Conservation (phyloP, 2,888 invertebrate species). For the Pollenia labialis region DNA sequence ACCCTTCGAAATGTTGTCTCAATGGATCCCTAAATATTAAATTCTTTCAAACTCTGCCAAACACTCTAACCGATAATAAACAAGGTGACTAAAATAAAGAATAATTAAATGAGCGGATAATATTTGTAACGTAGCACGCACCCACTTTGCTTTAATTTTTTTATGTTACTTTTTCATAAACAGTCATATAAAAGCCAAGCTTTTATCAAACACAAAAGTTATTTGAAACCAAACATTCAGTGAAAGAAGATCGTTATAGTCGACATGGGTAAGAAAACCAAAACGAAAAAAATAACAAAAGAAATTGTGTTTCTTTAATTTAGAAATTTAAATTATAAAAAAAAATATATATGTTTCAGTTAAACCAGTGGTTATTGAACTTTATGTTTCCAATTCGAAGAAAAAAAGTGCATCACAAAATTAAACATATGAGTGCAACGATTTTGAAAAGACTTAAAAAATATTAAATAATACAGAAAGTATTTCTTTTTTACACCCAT, state of each 20-base stretch:
- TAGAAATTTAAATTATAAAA: neutral
- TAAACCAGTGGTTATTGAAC: slow-evolving; percentile 62
- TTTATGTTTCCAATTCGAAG: slow-evolving; percentile 35
- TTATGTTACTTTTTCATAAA: slow-evolving; percentile 45
- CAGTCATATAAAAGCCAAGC: slow-evolving; percentile 60
- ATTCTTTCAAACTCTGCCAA: slow-evolving; percentile 30
- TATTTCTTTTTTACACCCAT: slow-evolving; percentile 5
- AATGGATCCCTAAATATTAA: neutral
- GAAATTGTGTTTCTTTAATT: slow-evolving; percentile 25
- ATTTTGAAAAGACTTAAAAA: slow-evolving; percentile 1
- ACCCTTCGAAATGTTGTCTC: neutral
- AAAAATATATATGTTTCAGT: slow-evolving; percentile 8
- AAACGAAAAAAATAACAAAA: slow-evolving; percentile 36
- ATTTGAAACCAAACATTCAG: slow-evolving; percentile 66
- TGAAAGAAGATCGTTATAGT: slow-evolving; percentile 69
- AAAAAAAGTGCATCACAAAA: slow-evolving; percentile 48
- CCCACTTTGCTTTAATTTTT: slow-evolving; percentile 58
- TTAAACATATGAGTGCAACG: slow-evolving; percentile 42
- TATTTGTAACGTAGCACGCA: slow-evolving; percentile 59
- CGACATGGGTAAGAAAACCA: slow-evolving; percentile 68
- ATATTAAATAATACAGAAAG: neutral
- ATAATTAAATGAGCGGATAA: slow-evolving; percentile 50
- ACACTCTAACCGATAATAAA: slow-evolving; percentile 41
- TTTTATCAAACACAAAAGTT: slow-evolving; percentile 63
- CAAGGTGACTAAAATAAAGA: slow-evolving; percentile 63